phyloP scores from a whole-genome alignment of 2,113 vertebrate genomes.

The Haplotaxodon microlepis region DNA sequence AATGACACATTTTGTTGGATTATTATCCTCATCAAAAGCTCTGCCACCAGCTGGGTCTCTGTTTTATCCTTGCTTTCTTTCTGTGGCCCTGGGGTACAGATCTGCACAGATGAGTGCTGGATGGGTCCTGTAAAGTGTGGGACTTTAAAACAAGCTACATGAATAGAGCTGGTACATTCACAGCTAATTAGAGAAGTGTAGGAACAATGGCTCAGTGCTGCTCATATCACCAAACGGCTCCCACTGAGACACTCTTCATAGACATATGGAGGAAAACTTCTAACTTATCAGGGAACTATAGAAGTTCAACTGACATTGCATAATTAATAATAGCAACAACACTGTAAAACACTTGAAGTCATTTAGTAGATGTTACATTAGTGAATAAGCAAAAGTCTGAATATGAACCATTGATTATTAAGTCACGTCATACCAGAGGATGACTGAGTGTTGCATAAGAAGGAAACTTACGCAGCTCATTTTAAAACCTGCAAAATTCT shows the following conservation, averaged over 20 bases:
- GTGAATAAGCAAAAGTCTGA: not conserved
- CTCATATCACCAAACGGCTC: not conserved
- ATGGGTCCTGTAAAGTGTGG: conserved; percentile 21
- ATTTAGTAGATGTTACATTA: not conserved
- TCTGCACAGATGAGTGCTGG: conserved; percentile 13
- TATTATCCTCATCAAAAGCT: conserved; percentile 37
- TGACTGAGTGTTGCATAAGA: not conserved
- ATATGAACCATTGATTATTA: not conserved
- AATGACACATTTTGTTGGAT: conserved; percentile 39
- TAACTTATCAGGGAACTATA: conserved; percentile 4
- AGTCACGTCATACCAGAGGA: not conserved
- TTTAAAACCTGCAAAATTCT: not conserved
- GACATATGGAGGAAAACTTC: not conserved
- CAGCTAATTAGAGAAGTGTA: conserved; percentile 34
- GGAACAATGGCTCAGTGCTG: conserved; percentile 9
- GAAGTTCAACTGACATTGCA: not conserved
- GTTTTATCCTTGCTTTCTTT: conserved; percentile 5
- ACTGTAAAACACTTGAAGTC: not conserved
- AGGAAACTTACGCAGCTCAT: not conserved
- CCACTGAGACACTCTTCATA: not conserved
- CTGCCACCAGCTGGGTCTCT: not conserved
- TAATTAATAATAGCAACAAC: conserved; percentile 5
- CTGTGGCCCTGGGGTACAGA: conserved; percentile 17
- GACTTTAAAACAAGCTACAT: conserved; percentile 16
- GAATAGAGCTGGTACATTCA: not conserved